Percentiles rank a stretch among this genome's conserved stretches.
Conservation (phyloP, 2,113 vertebrate species). For the Caloenas nicobarica region DNA sequence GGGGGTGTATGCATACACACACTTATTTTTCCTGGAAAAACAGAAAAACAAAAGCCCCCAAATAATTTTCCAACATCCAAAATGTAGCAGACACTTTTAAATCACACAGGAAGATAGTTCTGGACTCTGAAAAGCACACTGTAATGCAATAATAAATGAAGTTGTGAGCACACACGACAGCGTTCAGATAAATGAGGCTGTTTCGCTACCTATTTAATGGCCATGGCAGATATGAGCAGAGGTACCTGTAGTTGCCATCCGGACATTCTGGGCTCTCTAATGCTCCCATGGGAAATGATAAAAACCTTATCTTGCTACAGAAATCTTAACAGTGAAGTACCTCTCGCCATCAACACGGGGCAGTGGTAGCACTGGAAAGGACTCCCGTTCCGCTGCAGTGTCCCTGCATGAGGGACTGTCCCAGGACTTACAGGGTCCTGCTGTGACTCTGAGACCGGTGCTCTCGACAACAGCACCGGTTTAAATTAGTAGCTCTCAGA, state of each 20-base stretch:
- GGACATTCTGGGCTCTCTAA: neutral
- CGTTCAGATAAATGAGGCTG: neutral
- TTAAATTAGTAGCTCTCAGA: neutral
- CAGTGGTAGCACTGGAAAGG: neutral
- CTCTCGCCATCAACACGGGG: neutral
- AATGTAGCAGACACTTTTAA: neutral
- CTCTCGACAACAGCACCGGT: neutral
- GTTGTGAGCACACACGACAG: neutral
- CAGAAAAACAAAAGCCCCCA: neutral
- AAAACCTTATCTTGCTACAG: neutral
- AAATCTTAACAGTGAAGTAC: neutral
- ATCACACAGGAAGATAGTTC: neutral
- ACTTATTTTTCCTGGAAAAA: neutral
- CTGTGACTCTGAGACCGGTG: fast-evolving
- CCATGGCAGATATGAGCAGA: neutral
- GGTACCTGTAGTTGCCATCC: fast-evolving
- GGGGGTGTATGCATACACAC: fast-evolving
- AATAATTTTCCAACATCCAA: neutral
- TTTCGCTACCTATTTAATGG: neutral
- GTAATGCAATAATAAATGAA: neutral
- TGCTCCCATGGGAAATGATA: fast-evolving
- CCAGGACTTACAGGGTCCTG: neutral
- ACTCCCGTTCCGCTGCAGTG: neutral
- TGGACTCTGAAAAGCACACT: neutral
- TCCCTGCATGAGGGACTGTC: neutral